Evolutionary conservation across 2,797 vertebrate genomes (phyloP).

Genomic region (Pseudochirops cupreus): DNA sequence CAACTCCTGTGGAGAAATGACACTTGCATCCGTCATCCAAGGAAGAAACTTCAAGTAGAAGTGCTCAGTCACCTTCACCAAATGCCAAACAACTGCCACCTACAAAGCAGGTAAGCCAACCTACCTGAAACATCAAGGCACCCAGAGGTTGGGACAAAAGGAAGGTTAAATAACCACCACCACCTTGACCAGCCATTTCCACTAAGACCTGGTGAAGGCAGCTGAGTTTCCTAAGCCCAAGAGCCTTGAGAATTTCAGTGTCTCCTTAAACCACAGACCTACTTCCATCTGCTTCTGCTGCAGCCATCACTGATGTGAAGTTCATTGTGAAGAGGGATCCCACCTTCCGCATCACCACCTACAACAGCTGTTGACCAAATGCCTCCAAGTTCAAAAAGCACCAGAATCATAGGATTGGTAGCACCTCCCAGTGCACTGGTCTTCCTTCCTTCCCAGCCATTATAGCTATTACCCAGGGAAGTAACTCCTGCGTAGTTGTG

Average conservation of each 20-base stretch:
- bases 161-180: not conserved
- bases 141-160: too few species aligned
- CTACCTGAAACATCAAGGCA: too few species aligned
- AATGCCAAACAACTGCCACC: too few species aligned
- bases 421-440: not conserved
- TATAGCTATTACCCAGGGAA: not conserved
- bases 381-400: not conserved
- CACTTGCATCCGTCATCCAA: too few species aligned
- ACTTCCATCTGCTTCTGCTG: not conserved
- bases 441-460: not conserved
- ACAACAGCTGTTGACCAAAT: not conserved
- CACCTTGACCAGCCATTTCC: not conserved
- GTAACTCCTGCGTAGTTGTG: not conserved
- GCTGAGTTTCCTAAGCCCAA: too few species aligned
- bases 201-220: not conserved
- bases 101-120: too few species aligned
- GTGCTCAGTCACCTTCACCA: too few species aligned
- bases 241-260: not conserved
- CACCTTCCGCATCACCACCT: not conserved
- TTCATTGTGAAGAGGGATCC: not conserved
- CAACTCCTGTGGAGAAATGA: too few species aligned
- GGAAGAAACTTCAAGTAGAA: too few species aligned
- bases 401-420: not conserved
- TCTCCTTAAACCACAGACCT: not conserved
- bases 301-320: not conserved